These are phyloP conservation scores for Orthosia cruda DNA, from an alignment of 2,888 invertebrate genomes.

Conservation along the genomic window DNA sequence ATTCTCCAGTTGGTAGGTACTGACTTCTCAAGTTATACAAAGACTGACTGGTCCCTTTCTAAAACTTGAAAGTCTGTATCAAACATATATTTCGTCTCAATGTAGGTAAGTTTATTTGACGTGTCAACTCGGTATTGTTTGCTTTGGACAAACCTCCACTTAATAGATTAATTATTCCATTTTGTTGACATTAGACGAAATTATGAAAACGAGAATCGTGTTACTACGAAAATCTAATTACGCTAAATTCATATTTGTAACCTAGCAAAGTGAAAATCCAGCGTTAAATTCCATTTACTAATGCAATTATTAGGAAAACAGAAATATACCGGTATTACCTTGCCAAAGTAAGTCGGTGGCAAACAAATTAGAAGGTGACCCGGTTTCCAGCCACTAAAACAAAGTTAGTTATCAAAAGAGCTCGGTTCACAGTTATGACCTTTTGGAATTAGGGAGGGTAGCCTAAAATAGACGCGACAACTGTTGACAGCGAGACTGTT, in stretches of 20 bases:
- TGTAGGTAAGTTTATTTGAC: neutral
- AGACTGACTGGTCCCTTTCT: too few relatives aligned
- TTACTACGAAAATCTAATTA: constrained; percentile 25
- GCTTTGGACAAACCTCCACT: neutral
- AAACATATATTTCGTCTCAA: neutral
- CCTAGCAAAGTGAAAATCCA: constrained; percentile 37
- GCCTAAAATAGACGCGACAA: constrained; percentile 47
- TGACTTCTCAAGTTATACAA: too few relatives aligned
- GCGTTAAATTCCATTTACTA: constrained; percentile 40
- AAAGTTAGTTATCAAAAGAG: constrained; percentile 76
- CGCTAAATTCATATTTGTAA: constrained; percentile 35
- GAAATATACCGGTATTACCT: constrained; percentile 54
- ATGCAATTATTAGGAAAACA: constrained; percentile 51
- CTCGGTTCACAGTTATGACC: constrained; percentile 66
- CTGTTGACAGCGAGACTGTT: constrained; percentile 38
- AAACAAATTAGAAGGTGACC: constrained; percentile 83
- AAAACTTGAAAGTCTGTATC: neutral
- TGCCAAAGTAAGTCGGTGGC: constrained; percentile 63
- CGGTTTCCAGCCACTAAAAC: constrained; percentile 76
- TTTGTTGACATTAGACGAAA: constrained; percentile 3
- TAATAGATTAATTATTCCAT: neutral
- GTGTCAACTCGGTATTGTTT: neutral
- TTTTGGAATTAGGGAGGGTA: constrained; percentile 66
- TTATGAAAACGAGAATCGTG: constrained; percentile 8
- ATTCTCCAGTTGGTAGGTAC: too few relatives aligned